Base-by-base conservation (phyloP, 2,797 vertebrate species). In the Sphenopsis melanotis region DNA sequence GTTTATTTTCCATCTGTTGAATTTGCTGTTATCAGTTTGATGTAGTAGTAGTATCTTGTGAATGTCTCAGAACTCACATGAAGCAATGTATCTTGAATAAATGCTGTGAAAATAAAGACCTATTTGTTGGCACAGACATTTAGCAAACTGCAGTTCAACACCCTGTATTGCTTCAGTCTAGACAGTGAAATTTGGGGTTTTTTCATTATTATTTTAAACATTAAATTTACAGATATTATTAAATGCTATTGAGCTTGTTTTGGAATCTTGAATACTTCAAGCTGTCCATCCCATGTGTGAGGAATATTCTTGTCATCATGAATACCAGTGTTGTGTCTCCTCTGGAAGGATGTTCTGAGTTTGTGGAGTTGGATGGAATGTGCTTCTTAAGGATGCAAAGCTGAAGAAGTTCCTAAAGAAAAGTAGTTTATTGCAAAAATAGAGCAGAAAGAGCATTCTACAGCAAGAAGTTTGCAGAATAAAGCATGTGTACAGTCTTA, bases 1-100 rank as follows among this genome's bases (percentile, higher is more conserved):
- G 80, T 87, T 93, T 94, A 23, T 85, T 94, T 90, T 88, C 81
- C 71, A 76, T 84, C 74, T 92, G 83, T 83, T 93, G 42, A 71
- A 64, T 92, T 89, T 91, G n/a, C 83, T 93, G 50, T 89, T 94
- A 95, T 63, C 71, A 60, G 52, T 57, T 59, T 85, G 75, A 70
- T 65, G 4, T 41, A 89, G 50, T 52, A 66, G 76, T 60, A 69
- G 55, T 93, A 50, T 56, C 72, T 70, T 81, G 80, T 77, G 60
- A 91, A 61, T 82, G 71, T 83, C 83, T 66, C 53, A 37, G 34
- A 85, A 74, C 46, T 80, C 65, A 46, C 61, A 86, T 83, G 74
- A 52, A 87, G 56, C 30, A 50, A 65, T 83, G 19, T 84, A 50
- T 83, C 78, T 93, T 87, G 39, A 81, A 79, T 84, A 79, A 83